Percentiles rank a stretch among this genome's conserved stretches.
Evolutionary conservation across 2,888 invertebrate species (phyloP).

Genomic region (Aleiodes testaceus): DNA sequence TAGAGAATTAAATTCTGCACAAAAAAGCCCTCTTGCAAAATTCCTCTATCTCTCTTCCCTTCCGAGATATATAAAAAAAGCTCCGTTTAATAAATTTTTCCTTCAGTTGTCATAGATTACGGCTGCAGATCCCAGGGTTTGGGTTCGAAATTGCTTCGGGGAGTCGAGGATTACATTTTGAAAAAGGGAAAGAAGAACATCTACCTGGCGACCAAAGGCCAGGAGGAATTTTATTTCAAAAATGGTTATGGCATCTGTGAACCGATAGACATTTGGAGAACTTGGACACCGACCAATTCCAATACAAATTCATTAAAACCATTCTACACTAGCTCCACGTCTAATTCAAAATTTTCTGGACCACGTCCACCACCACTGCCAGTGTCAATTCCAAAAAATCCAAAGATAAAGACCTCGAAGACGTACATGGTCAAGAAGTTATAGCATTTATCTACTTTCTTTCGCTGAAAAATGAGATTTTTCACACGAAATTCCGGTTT

Average conservation of each 20-base stretch:
- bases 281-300: neutral
- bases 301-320: neutral
- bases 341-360: slow-evolving; percentile 14
- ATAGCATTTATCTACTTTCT: slow-evolving; percentile 40
- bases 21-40: neutral
- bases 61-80: slow-evolving; percentile 9
- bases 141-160: slow-evolving; percentile 83
- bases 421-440: slow-evolving; percentile 70
- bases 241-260: slow-evolving; percentile 82
- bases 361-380: slow-evolving; percentile 72
- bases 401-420: slow-evolving; percentile 60
- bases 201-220: slow-evolving; percentile 83
- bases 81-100: slow-evolving; percentile 4
- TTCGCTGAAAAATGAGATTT: too few relatives aligned
- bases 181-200: slow-evolving; percentile 78
- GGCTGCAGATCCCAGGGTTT: slow-evolving; percentile 83
- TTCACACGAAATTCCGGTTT: too few relatives aligned
- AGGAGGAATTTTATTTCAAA: slow-evolving; percentile 84
- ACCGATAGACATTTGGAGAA: slow-evolving; percentile 75
- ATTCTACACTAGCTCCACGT: too few relatives aligned
- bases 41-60: neutral
- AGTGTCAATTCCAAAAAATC: slow-evolving; percentile 38
- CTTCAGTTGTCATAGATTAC: slow-evolving; percentile 82
- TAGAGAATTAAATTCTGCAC: neutral
- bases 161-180: slow-evolving; percentile 82